These are phyloP conservation scores for Helarctos malayanus DNA, from an alignment of 2,797 vertebrate species.

Conservation along the genomic window DNA sequence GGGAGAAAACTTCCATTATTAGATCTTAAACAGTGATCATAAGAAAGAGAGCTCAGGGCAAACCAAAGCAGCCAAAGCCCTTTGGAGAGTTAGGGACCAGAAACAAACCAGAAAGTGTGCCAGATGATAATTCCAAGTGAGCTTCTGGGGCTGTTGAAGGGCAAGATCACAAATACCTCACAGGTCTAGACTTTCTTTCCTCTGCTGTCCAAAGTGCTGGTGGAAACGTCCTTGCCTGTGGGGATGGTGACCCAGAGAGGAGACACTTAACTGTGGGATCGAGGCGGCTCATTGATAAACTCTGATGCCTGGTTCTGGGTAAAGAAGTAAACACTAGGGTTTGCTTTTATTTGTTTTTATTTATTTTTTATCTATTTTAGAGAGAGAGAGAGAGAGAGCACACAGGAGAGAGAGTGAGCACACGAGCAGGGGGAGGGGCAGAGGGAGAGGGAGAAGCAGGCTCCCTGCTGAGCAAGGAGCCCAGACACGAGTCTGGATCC, in stretches of 20 bases:
- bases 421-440: too few species aligned
- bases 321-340: neutral
- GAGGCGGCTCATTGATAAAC: neutral
- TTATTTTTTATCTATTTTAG: neutral
- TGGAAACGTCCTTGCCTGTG: neutral
- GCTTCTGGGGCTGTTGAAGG: neutral
- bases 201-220: neutral
- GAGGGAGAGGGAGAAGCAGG: too few species aligned
- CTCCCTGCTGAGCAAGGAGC: too few species aligned
- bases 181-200: neutral
- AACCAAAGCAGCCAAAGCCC: neutral
- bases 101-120: neutral
- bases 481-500: too few species aligned
- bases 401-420: too few species aligned
- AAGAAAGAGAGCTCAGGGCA: neutral
- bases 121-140: neutral
- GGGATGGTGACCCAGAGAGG: neutral
- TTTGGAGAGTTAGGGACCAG: neutral
- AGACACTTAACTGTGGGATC: neutral
- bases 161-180: neutral
- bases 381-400: too few species aligned
- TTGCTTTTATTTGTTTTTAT: slow-evolving; percentile 14
- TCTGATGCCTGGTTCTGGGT: neutral
- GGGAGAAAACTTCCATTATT: neutral
- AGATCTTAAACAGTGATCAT: neutral